These are phyloP conservation scores for Pachyramphus minor DNA, from an alignment of 2,113 vertebrate genomes.

Conservation along the genomic window DNA sequence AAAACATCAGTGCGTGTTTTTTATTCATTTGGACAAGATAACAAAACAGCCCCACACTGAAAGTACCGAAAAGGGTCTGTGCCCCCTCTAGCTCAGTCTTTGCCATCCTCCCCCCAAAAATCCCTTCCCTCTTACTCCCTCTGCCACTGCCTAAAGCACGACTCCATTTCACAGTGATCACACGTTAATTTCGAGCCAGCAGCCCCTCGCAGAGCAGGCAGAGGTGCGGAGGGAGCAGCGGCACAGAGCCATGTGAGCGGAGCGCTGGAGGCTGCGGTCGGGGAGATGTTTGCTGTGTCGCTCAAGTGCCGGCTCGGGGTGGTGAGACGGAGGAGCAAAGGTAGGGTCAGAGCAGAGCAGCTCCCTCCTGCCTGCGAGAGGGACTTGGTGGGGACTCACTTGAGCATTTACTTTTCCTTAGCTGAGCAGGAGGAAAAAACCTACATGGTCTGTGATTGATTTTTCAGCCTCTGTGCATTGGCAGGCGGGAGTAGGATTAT, in stretches of 20 bases:
- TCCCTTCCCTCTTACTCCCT: neutral
- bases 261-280: constrained; percentile 27
- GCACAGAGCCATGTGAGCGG: constrained; percentile 75
- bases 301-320: constrained; percentile 90
- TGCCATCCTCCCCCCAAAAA: neutral
- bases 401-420: neutral
- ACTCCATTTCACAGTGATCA: constrained; percentile 13
- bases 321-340: constrained; percentile 84
- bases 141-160: constrained; percentile 24
- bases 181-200: constrained; percentile 25
- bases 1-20: constrained; percentile 67
- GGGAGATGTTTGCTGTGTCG: constrained; percentile 87
- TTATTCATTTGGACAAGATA: constrained; percentile 37
- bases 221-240: constrained; percentile 58
- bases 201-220: constrained; percentile 60
- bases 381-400: neutral
- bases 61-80: neutral
- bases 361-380: neutral
- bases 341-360: constrained; percentile 56
- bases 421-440: neutral
- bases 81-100: neutral
- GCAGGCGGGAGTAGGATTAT: neutral
- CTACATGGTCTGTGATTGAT: neutral
- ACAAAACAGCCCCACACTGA: neutral
- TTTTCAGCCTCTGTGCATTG: neutral